Conservation (phyloP, 2,797 vertebrate genomes). For the Mus caroli region DNA sequence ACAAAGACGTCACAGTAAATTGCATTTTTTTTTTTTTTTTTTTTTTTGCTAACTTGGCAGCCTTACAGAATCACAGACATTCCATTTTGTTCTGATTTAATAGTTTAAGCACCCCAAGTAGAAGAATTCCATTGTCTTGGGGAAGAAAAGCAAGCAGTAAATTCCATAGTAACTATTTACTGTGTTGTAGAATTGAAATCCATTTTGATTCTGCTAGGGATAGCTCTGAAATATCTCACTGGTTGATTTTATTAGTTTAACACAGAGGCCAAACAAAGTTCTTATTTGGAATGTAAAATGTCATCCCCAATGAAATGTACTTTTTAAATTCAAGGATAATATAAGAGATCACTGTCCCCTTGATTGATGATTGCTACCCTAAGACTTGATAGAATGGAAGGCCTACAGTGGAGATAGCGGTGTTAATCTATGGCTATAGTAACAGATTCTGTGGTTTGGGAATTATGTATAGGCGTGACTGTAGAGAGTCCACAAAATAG, state of each 20-base stretch:
- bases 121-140: conserved; percentile 30
- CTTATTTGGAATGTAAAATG: not conserved
- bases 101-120: conserved; percentile 55
- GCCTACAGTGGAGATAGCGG: not conserved
- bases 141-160: not conserved
- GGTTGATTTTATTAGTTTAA: conserved; percentile 14
- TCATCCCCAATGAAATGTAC: not conserved
- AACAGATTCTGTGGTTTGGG: not conserved
- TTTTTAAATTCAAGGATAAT: conserved; percentile 39
- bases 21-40: not conserved
- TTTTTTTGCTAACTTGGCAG: not conserved
- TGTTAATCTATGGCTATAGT: not conserved
- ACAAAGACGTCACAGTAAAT: conserved; percentile 15
- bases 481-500: not conserved
- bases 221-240: conserved; percentile 52
- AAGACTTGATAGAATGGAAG: not conserved
- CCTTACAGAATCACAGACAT: not conserved
- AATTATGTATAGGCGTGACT: not conserved
- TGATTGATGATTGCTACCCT: not conserved
- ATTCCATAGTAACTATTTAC: conserved; percentile 61
- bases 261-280: not conserved
- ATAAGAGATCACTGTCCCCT: not conserved
- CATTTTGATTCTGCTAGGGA: conserved; percentile 33
- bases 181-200: conserved; percentile 58
- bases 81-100: conserved; percentile 51